Evolutionary conservation across 2,113 vertebrate genomes (phyloP), one percentile per base, ranked within the genome.

Genomic region (Odobenus rosmarus): DNA sequence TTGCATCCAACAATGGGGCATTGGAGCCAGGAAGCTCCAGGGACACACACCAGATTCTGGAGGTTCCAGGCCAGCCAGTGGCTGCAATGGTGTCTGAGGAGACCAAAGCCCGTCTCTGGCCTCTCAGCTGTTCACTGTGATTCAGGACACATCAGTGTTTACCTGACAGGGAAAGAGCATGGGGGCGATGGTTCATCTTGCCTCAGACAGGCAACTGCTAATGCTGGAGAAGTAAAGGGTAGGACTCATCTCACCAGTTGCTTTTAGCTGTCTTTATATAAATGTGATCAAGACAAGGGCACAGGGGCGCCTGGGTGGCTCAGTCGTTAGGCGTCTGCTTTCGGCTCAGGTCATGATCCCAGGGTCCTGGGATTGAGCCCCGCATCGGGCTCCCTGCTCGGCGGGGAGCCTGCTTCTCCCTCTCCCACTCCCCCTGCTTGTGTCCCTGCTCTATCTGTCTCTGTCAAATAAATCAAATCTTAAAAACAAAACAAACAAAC

Each of bases 11-110:
- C 77, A 76, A 67, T 3, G 31, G 51, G 82, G 88, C n/a, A 15
- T 5, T 36, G 39, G 39, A 88, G 76, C 76, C 89, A 91, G 96
- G 83, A 95, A 62, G 72, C 71, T 46, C 57, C 53, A n/a, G 79
- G 86, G 19, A 3, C 18, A 19, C 23, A 1, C 0, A 49, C 12
- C 88, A 80, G 88, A 71, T 64, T 57, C 51, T 59, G 76, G 71
- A 42, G 13, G 49, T 61, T 42, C 90, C 77, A 42, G 79, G 71
- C 67, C 67, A 26, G 79, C 24, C 55, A 51, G 69, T 31, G 72
- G 42, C 28, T 46, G 59, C 7, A 15, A 15, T 4, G 39, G 76
- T 7, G 7, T 67, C 55, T 90, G 57, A 62, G n/a, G 53, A 71
- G 55, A 77, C 81, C 76, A 76, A 33, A 77, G 62, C 86, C 49